Evolutionary conservation across 2,888 invertebrate genomes (phyloP), one percentile per base, ranked within the genome.

Genomic region (Plagiodera versicolora): DNA sequence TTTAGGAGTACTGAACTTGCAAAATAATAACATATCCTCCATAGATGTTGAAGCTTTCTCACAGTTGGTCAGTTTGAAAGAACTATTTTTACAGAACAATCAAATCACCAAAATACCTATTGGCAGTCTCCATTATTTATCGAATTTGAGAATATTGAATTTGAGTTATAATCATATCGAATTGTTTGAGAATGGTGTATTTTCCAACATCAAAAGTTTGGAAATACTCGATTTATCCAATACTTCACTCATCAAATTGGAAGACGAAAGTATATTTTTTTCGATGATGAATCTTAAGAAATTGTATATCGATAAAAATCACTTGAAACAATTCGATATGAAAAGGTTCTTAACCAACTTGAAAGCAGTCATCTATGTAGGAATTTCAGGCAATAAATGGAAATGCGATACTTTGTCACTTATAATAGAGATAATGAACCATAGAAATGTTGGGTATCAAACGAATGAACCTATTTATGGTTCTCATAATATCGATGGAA

Each of bases 321-420:
- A 69, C 60, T 35, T 71, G 30, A 69, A 65, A 50, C 58, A 59
- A 10, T 64, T 70, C 16, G 60, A 64, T 46, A 57, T 59, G 24
- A 47, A 17, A 24, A 53, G 61, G 24, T 56, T 70, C 35, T 17
- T 65, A 5, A 58, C 39, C 14, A 68, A 62, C 35, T 44, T 68
- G 44, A 50, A 28, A 11, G 18, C 59, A 0, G 53, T 71, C 28
- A 52, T 56, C n/a, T 63, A 63, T 19, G 39, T 71, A 1, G 66
- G 66, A 9, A 67, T 71, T 20, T 67, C 65, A 2, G 32, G 56
- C 1, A 71, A 71, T 46, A 68, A 67, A 35, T 71, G 69, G 67
- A 60, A 64, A 32, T 71, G 71, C 47, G 62, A 64, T 18, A 60
- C 61, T 56, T 62, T 71, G 48, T 64, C 56, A n/a, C 20, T 57